Evolutionary conservation across 2,113 vertebrate genomes (phyloP), one percentile per base, ranked within the genome.

Genomic region (Poeciliopsis prolifica): DNA sequence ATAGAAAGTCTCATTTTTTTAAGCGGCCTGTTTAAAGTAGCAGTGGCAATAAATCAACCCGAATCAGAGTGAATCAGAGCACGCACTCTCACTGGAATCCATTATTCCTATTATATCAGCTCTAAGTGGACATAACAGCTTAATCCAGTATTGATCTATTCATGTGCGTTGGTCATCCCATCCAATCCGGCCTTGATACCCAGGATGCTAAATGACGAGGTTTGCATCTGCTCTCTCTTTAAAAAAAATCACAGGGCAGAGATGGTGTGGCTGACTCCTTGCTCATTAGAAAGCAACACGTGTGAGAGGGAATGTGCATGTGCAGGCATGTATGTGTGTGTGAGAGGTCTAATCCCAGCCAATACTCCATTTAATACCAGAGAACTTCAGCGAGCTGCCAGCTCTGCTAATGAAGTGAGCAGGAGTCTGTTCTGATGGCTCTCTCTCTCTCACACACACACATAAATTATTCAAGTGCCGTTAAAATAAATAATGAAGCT

Each of bases 1-100:
- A 94, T 91, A 83, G 93, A 94, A 92, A 87, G 86, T 89, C 91
- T 90, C 87, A 92, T 93, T 94, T 94, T 93, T 93, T 87, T n/a
- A 91, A 86, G 83, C 75, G 75, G 80, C 72, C 88, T 68, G 76
- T 92, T 94, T 92, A 90, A 87, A 91, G 89, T 64, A 73, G 90
- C 86, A 68, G 84, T 3, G 7, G 80, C 84, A 86, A 94, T 94
- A 93, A 94, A 94, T 94, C 94, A 94, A 75, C 42, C 62, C 61
- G 66, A 88, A 86, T 81, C 73, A 19, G 72, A 80, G 73, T 79
- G 19, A 79, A 89, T 87, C 78, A 65, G 70, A 75, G 65, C 51
- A 24, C 66, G 35, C 86, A 37, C 86, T 67, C 81, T 75, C 75
- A 4, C 79, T 80, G 73, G 85, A 91, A 89, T 87, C 85, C 85